Base-by-base conservation (phyloP, 2,888 invertebrate genomes). In the Leucophora obtusa region DNA sequence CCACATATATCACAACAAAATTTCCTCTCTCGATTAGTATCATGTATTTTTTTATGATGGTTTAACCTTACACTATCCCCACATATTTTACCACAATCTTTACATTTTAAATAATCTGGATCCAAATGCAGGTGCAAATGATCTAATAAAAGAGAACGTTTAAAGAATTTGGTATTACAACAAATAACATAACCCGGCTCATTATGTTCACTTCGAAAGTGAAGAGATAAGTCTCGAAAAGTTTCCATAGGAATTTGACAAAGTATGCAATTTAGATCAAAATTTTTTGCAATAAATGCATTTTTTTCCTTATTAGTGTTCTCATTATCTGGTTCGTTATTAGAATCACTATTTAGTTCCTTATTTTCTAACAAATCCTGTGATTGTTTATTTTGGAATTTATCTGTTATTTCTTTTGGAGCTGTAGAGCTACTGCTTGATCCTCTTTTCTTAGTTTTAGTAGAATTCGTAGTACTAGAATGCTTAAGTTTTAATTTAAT, bases 61-160 rank as follows among this genome's bases (percentile, higher is more conserved):
- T 10, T 14, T 11, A 38, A 38, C 8, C 11, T 10, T 2, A 11
- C 10, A 38, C 38, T 10, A 38, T 2, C 2, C 10, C 1, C 11
- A 28, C 28, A 28, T 11, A 14, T 14, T 38, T 38, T 38, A 11
- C 38, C 38, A 11, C 38, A 38, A 10, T 38, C 83, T 0, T 81
- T 79, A 66, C 88, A 88, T 82, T 87, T 88, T 10, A 88, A 88
- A 65, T 87, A 87, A 21, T 88, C 86, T 0, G 89, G 88, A 77
- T 88, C 86, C 73, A 84, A 85, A 72, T 88, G 88, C 1, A 86
- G 85, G 47, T 87, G 82, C n/a, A 88, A 85, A 56, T 88, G 88
- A 43, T 88, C 88, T 1, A 86, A 87, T 2, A 88, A 69, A 5
- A 79, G 79, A 35, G 85, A 85, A 7, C 89, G 86, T n/a, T 85